phyloP scores from a whole-genome alignment of 2,888 invertebrate genomes.

The Entomobrya multifasciata region DNA sequence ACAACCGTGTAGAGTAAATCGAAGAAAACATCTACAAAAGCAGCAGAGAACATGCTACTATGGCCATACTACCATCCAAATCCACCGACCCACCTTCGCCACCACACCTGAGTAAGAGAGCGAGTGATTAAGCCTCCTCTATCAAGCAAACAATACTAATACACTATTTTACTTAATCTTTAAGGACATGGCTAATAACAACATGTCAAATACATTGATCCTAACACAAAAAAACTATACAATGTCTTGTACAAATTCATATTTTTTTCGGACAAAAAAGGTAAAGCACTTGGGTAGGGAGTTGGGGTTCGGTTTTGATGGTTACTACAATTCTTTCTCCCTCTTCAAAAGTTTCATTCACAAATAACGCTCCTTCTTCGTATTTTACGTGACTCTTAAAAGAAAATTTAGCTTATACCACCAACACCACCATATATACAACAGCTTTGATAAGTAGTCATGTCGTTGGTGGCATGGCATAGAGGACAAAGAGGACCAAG shows the following conservation, averaged over 20 bases:
- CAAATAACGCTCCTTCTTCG: constrained; percentile 41
- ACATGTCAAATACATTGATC: constrained; percentile 52
- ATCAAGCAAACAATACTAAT: constrained; percentile 19
- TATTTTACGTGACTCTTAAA: constrained; percentile 42
- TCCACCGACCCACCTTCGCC: constrained; percentile 32
- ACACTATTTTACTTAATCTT: constrained; percentile 12
- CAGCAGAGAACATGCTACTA: too few species aligned
- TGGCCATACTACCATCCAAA: too few species aligned
- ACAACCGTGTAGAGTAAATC: too few species aligned
- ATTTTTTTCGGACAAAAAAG: constrained; percentile 41
- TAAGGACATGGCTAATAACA: constrained; percentile 52
- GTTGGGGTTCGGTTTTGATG: neutral
- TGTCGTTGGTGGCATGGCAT: too few species aligned
- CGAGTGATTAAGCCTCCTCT: too few species aligned
- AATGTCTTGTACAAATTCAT: constrained; percentile 34
- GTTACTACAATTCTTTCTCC: neutral
- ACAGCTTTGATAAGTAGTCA: too few species aligned
- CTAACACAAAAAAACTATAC: constrained; percentile 26
- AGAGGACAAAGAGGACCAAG: too few species aligned
- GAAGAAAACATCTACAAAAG: too few species aligned
- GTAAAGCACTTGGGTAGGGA: constrained; percentile 41
- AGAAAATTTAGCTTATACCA: neutral
- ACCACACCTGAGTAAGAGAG: constrained; percentile 49
- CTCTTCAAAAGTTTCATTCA: neutral
- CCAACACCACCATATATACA: too few species aligned